Evolutionary conservation across 2,797 vertebrate genomes (phyloP), one percentile per base, ranked within the genome.

Genomic region (Calcarius lapponicus): DNA sequence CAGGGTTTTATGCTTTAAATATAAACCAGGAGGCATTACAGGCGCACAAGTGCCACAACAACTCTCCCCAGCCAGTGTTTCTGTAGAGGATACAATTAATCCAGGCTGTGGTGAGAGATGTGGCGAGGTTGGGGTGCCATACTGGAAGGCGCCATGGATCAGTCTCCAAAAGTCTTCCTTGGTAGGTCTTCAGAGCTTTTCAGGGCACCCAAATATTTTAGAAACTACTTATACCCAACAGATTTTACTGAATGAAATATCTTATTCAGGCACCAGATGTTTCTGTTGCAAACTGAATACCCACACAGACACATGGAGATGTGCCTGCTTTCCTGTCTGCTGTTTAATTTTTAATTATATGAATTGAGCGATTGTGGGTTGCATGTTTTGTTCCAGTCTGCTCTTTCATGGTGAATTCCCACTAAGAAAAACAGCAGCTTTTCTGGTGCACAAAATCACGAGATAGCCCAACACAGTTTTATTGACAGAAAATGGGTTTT

Each of bases 321-420:
- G 31, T 0, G n/a, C 54, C 65, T 83, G 72, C 80, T 92, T 92
- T 92, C 80, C 75, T 92, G 51, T 91, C 69, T 79, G 74, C 85
- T 56, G 21, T 87, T 91, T 92, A 92, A 89, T 91, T 86, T 95
- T 93, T 92, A 95, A 87, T 93, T 94, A 62, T 56, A 45, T 84
- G 57, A 81, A 88, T 95, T 5, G 38, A 94, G 34, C 12, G 10
- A 70, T 62, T 85, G 43, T 47, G 57, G 64, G 80, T 88, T 86
- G 78, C 29, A 31, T 81, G 76, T 75, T 91, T 86, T 92, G 53
- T 72, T 92, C 47, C 50, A 42, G 43, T 78, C 76, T 91, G 42
- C 42, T 91, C 73, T 92, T 86, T 80, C 53, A 31, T 62, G 14
- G n/a, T 80, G 61, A 36, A 26, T 89, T 56, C 64, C 60, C 15